These are phyloP conservation scores for Caenorhabditis tropicalis DNA, from an alignment of 1,140 invertebrate species.

Conservation along the genomic window DNA sequence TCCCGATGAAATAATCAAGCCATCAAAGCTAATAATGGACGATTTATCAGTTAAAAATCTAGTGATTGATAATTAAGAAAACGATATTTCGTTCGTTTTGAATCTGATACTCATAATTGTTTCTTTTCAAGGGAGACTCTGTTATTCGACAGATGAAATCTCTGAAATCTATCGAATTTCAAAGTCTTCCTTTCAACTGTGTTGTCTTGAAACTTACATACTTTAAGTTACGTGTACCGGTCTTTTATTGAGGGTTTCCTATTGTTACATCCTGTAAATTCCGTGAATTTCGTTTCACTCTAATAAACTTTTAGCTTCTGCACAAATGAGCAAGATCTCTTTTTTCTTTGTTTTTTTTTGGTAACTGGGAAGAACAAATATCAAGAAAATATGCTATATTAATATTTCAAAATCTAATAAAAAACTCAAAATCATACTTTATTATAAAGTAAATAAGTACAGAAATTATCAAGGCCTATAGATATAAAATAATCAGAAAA, in stretches of 20 bases:
- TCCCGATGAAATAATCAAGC: constrained; percentile 27
- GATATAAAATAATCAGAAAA: background rate
- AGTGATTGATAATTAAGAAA: background rate
- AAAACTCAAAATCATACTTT: background rate
- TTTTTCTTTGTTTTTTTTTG: too few species aligned
- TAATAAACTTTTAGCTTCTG: background rate
- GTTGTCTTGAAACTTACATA: constrained; percentile 13
- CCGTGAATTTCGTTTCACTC: background rate
- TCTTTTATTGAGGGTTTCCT: background rate
- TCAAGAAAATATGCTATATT: too few species aligned
- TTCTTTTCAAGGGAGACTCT: background rate
- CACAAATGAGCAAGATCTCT: too few species aligned
- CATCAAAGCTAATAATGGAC: constrained; percentile 34
- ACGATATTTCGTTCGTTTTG: background rate
- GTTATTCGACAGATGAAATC: too few species aligned
- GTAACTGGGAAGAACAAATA: too few species aligned
- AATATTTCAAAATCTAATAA: too few species aligned
- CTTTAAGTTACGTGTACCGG: constrained; percentile 36
- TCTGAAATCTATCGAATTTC: too few species aligned
- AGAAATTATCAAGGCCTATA: background rate
- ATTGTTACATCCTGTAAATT: background rate
- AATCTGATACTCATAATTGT: background rate
- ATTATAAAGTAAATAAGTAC: background rate
- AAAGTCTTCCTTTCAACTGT: too few species aligned
- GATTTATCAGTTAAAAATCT: background rate